These are phyloP conservation scores for Sebastes iracundus DNA, from an alignment of 2,797 vertebrate species.

Conservation along the genomic window DNA sequence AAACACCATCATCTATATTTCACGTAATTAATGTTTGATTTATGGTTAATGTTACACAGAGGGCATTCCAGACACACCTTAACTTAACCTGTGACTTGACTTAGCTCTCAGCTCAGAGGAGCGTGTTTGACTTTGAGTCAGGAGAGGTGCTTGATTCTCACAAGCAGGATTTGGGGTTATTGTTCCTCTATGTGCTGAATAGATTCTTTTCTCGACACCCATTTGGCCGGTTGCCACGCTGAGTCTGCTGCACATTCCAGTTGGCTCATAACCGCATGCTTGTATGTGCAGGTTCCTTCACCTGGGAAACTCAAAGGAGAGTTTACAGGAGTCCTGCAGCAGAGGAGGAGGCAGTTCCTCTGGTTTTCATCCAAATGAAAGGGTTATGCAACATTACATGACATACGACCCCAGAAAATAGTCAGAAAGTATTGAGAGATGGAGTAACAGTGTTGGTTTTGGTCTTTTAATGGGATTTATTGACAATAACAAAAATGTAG, in stretches of 20 bases:
- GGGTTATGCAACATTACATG: background rate
- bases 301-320: conserved; percentile 14
- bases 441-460: too few relatives aligned
- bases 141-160: background rate
- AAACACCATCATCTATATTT: conserved; percentile 48
- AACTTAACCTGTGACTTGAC: conserved; percentile 29
- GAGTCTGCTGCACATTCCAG: conserved; percentile 19
- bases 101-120: background rate
- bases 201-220: conserved; percentile 11
- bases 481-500: too few relatives aligned
- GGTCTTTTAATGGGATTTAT: too few relatives aligned
- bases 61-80: conserved; percentile 66
- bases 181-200: conserved; percentile 30
- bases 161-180: conserved; percentile 20
- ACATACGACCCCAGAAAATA: too few relatives aligned
- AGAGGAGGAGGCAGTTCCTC: background rate
- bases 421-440: too few relatives aligned
- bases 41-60: conserved; percentile 77
- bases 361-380: background rate
- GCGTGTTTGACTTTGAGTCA: conserved; percentile 16
- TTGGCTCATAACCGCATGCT: conserved; percentile 6
- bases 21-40: conserved; percentile 78
- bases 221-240: conserved; percentile 4
- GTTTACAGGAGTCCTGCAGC: background rate
- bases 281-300: conserved; percentile 12